These are phyloP conservation scores for Euura lappo DNA, from an alignment of 1,140 invertebrate genomes.

Conservation along the genomic window DNA sequence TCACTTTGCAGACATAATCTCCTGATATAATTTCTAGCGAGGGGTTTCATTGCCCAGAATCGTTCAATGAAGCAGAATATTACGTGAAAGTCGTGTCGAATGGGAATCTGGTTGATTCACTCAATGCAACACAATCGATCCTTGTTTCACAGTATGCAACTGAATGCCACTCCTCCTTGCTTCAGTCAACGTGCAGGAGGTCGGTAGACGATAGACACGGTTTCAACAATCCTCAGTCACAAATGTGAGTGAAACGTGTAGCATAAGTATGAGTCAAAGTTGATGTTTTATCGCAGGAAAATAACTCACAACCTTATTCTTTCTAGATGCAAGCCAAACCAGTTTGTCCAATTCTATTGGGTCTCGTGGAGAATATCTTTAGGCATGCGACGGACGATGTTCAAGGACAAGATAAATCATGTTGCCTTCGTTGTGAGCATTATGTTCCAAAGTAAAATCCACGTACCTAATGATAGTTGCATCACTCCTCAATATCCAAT, in stretches of 20 bases:
- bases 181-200: slow-evolving; percentile 9
- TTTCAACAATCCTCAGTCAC: background rate
- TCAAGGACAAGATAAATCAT: slow-evolving; percentile 29
- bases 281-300: too few relatives aligned
- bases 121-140: background rate
- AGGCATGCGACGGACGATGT: slow-evolving; percentile 24
- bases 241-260: background rate
- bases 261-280: too few relatives aligned
- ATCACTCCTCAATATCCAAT: background rate
- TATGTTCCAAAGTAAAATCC: background rate
- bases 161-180: slow-evolving; percentile 14
- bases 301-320: too few relatives aligned
- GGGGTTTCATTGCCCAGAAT: slow-evolving; percentile 29
- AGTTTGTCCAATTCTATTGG: slow-evolving; percentile 31
- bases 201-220: background rate
- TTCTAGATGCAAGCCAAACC: slow-evolving; percentile 14
- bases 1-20: background rate
- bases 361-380: slow-evolving; percentile 33
- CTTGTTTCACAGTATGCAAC: background rate
- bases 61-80: slow-evolving; percentile 38
- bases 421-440: slow-evolving; percentile 31
- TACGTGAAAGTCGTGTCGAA: slow-evolving; percentile 33
- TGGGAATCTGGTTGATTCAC: background rate
- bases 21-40: slow-evolving; percentile 17
- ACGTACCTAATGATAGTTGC: background rate